Percentiles rank a stretch among this genome's conserved stretches.
Evolutionary conservation across 2,797 vertebrate genomes (phyloP).

Genomic region (Pachyuromys duprasi): DNA sequence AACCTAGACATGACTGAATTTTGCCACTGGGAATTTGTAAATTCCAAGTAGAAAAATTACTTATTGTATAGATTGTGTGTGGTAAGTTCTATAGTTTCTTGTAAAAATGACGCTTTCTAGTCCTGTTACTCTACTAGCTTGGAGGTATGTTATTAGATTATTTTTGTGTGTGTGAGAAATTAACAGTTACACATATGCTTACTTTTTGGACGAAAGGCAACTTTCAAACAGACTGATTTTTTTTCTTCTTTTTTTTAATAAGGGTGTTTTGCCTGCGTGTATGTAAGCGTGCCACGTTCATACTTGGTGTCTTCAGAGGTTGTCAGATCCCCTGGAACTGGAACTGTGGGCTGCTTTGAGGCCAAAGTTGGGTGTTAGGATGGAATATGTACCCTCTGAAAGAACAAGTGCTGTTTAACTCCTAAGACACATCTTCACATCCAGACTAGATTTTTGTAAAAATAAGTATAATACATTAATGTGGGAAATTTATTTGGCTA

Average conservation of each 20-base stretch:
- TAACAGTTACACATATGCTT: neutral
- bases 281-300: neutral
- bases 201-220: neutral
- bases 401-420: neutral
- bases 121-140: neutral
- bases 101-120: conserved; percentile 15
- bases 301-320: neutral
- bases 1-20: conserved; percentile 14
- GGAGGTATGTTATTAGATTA: conserved; percentile 1
- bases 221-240: neutral
- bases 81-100: conserved; percentile 9
- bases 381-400: neutral
- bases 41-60: conserved; percentile 18
- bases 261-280: neutral
- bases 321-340: too few species aligned
- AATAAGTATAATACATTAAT: neutral
- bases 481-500: neutral
- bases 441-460: conserved; percentile 20
- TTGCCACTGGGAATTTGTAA: neutral
- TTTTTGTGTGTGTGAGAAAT: neutral
- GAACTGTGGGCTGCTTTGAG: neutral
- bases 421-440: neutral
- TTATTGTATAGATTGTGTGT: neutral
- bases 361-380: neutral
- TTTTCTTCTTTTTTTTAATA: neutral